A percentile compares a stretch with the other conserved stretches of the same genome.
Conservation (phyloP, 2,113 vertebrate genomes). For the Mixornis gularis region DNA sequence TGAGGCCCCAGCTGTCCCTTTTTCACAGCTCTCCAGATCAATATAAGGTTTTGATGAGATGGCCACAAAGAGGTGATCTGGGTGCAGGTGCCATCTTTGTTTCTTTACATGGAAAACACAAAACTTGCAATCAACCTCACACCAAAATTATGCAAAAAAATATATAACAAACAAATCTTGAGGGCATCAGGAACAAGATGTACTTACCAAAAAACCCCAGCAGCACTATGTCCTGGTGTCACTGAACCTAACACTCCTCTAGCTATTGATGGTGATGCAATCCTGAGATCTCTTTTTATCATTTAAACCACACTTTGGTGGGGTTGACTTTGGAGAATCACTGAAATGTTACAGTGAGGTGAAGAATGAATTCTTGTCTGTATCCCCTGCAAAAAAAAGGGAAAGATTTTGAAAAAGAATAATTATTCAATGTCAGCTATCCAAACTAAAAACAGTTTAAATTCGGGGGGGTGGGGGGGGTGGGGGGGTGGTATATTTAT, state of each 20-base stretch:
- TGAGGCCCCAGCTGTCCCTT: background rate
- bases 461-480: rapidly evolving
- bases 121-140: background rate
- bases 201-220: background rate
- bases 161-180: background rate
- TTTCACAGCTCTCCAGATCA: background rate
- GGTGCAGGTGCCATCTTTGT: background rate
- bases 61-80: background rate
- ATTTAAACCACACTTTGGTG: background rate
- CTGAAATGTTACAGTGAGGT: background rate
- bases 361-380: background rate
- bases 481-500: background rate
- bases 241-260: background rate
- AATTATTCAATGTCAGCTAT: background rate
- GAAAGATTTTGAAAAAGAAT: background rate
- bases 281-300: background rate
- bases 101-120: background rate
- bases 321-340: background rate
- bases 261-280: background rate
- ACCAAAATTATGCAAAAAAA: background rate
- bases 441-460: background rate
- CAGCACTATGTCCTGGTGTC: background rate
- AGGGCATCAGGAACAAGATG: background rate
- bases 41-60: background rate
- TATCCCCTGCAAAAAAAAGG: background rate